Conservation (phyloP, 1,140 invertebrate species). For the Anoplophora glabripennis region DNA sequence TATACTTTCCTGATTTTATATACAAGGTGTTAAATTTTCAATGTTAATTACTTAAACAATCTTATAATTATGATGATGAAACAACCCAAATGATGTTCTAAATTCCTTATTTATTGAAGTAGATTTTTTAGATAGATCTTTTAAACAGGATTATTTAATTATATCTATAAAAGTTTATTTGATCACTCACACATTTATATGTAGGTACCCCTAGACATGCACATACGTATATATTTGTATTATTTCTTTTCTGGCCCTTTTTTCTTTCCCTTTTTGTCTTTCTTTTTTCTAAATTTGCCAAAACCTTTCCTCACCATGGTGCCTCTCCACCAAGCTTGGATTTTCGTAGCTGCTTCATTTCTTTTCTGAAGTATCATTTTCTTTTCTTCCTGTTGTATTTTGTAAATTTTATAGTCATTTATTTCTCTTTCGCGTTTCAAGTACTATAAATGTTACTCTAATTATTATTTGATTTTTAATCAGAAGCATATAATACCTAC, state of each 20-base stretch:
- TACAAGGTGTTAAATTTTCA: too few species aligned
- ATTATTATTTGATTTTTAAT: not conserved
- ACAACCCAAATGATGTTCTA: too few species aligned
- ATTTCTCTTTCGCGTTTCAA: conserved; percentile 35
- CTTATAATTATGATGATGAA: too few species aligned
- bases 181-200: too few species aligned
- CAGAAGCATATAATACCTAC: not conserved
- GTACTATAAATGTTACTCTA: conserved; percentile 31
- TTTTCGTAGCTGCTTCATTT: conserved; percentile 42
- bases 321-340: conserved; percentile 70
- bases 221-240: not conserved
- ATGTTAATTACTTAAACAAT: too few species aligned
- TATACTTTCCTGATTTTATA: too few species aligned
- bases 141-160: too few species aligned
- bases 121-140: too few species aligned
- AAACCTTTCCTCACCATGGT: conserved; percentile 64
- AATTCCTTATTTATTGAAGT: too few species aligned
- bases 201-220: too few species aligned
- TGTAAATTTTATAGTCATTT: conserved; percentile 34
- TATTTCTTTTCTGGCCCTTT: conserved; percentile 24
- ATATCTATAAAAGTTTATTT: too few species aligned
- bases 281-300: conserved; percentile 59
- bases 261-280: conserved; percentile 47
- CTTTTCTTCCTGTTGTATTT: conserved; percentile 34
- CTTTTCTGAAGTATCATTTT: conserved; percentile 21